Base-by-base conservation (phyloP, 2,113 vertebrate genomes). In the Mesoclemmys tuberculata region DNA sequence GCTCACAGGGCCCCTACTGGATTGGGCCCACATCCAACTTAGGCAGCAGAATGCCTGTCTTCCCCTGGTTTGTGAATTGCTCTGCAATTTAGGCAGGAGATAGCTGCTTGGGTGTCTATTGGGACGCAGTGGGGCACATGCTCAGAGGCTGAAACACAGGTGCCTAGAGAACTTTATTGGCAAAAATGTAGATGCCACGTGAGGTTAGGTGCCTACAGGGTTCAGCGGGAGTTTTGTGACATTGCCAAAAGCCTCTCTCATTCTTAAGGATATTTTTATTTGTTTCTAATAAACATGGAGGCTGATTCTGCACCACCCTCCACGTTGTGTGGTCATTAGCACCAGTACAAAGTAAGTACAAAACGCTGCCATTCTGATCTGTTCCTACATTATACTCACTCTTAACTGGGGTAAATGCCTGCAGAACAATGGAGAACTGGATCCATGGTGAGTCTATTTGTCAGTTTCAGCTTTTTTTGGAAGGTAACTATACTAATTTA, bases 401-500 rank as follows among this genome's bases (percentile, higher is more conserved):
- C 83, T 6, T 27, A 8, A 79, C 0, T 1, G 64, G 44, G 68
- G 81, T 38, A 35, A 79, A 49, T 41, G 18, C 64, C 31, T 48
- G 19, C 51, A 79, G 79, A 79, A 44, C 80, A 91, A 81, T 11
- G 81, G 1, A 0, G 0, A 92, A 10, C 35, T 93, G 2, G 11
- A 29, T 61, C 81, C 74, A 85, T 51, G 56, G 64, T 93, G 79
- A 97, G 85, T 82, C 44, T 92, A 82, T 77, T 82, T 92, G 52
- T 4, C 87, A 92, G 92, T 81, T 56, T 79, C 85, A 93, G 74
- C 14, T 92, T 92, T 90, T 90, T 79, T 49, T 56, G 64, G 91
- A 64, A 90, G 5, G n/a, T 46, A 95, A 92, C 89, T 92, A 88
- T n/a, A 88, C 24, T 88, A 83, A 90, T 54, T 75, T 51, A 91